phyloP scores from a whole-genome alignment of 1,140 invertebrate species.

The Cydia amplana region DNA sequence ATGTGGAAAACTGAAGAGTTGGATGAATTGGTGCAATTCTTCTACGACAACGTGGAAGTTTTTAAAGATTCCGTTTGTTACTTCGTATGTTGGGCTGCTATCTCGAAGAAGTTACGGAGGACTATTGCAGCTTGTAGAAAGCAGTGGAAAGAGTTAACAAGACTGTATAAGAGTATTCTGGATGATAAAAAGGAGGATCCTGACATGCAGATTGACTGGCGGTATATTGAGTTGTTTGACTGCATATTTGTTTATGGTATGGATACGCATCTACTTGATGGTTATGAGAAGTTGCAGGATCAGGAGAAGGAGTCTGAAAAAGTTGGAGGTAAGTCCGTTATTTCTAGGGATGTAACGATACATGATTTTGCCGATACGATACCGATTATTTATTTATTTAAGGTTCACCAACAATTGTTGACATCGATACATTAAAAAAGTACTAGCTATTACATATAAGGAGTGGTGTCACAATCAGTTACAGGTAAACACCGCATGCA shows the following conservation, averaged over 20 bases:
- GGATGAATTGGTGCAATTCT: constrained; percentile 64
- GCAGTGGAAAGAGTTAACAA: constrained; percentile 60
- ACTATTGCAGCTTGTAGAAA: constrained; percentile 49
- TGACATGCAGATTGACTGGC: constrained; percentile 70
- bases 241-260: constrained; percentile 73
- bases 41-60: constrained; percentile 67
- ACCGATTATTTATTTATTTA: too few species aligned
- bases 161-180: constrained; percentile 61
- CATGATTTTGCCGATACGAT: too few species aligned
- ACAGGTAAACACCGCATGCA: too few species aligned
- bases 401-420: too few species aligned
- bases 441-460: too few species aligned
- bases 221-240: constrained; percentile 72
- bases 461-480: too few species aligned
- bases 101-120: constrained; percentile 52
- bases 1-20: constrained; percentile 53
- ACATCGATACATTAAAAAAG: too few species aligned
- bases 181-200: constrained; percentile 71
- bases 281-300: constrained; percentile 51
- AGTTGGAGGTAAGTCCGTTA: constrained; percentile 51
- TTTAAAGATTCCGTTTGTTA: constrained; percentile 67
- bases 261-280: constrained; percentile 58
- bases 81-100: constrained; percentile 61
- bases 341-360: too few species aligned
- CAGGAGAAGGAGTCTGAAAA: constrained; percentile 42